Base-by-base conservation (phyloP, 2,113 vertebrate genomes). In the Mormyrus iriodes region DNA sequence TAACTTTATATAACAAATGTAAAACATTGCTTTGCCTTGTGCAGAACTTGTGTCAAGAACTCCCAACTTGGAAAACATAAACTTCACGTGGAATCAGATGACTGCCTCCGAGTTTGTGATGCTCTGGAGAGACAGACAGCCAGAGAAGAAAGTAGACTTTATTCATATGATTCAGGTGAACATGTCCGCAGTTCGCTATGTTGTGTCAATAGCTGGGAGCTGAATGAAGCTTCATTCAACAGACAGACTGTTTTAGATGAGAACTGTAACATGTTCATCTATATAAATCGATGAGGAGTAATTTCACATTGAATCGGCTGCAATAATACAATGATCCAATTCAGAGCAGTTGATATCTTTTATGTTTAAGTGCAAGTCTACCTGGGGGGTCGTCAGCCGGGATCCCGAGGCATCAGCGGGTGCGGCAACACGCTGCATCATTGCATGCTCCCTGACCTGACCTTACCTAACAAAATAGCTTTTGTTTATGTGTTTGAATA, bases 161-260 rank as follows among this genome's bases (percentile, higher is more conserved):
- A 97, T 99, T 95, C 97, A 99, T 94, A 97, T 99, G 97, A 96
- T 99, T 93, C 97, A 99, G 97, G 98, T 93, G 3, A 85, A 44
- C 53, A 92, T 85, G 85, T 44, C 82, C 27, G 15, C 84, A n/a
- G 15, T 10, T 44, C 0, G 82, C 88, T 89, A 31, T 76, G 19
- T 76, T 91, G 31, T 92, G 91, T 91, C 91, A 92, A 88, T 46
- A 48, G 44, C 9, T 48, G 42, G 19, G 0, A 21, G 24, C 44
- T 84, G 82, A 48, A 1, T 84, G 1, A 86, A 86, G n/a, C 27
- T 86, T 52, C 24, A 49, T 53, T 52, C 10, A 52, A 86, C 49
- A 24, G 44, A 5, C 6, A 83, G 79, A 4, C 39, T 83, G 44
- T 46, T 84, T 48, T 10, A n/a, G 39, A 48, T 24, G 4, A n/a